phyloP scores from a whole-genome alignment of 2,113 vertebrate species.

The Cottus gobio region DNA sequence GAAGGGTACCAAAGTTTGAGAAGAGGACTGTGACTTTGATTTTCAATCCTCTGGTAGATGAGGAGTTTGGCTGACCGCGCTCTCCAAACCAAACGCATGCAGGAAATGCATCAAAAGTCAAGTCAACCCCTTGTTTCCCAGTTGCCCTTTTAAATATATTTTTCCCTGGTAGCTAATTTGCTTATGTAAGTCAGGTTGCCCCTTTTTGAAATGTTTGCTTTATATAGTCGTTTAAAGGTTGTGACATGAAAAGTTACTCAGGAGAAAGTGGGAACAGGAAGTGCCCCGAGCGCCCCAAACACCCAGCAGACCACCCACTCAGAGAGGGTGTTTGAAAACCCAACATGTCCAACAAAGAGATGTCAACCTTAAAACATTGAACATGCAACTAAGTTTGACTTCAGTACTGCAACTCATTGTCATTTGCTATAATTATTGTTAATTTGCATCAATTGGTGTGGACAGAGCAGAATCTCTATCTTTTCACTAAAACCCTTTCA shows the following conservation, averaged over 20 bases:
- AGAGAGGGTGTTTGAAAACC: not conserved
- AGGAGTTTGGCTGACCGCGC: not conserved
- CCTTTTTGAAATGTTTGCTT: not conserved
- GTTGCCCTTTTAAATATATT: not conserved
- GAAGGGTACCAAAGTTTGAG: no score
- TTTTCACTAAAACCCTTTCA: not conserved
- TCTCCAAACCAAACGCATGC: not conserved
- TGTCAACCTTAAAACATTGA: not conserved
- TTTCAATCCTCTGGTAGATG: no score
- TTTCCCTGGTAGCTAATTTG: not conserved
- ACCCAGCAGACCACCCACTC: slow-evolving; percentile 5
- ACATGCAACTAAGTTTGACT: no score
- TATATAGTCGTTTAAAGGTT: not conserved
- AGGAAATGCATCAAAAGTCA: not conserved
- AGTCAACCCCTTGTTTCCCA: not conserved
- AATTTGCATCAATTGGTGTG: no score
- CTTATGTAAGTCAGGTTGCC: slow-evolving; percentile 9
- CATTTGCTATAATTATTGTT: no score
- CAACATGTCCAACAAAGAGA: slow-evolving; percentile 1
- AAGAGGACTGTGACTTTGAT: no score
- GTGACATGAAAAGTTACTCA: slow-evolving; percentile 47
- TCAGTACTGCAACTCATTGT: no score
- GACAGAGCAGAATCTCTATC: not conserved
- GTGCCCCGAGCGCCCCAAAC: not conserved
- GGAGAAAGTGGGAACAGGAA: slow-evolving; percentile 4